Evolutionary conservation across 2,113 vertebrate species (phyloP).

Genomic region (Lepus americanus): DNA sequence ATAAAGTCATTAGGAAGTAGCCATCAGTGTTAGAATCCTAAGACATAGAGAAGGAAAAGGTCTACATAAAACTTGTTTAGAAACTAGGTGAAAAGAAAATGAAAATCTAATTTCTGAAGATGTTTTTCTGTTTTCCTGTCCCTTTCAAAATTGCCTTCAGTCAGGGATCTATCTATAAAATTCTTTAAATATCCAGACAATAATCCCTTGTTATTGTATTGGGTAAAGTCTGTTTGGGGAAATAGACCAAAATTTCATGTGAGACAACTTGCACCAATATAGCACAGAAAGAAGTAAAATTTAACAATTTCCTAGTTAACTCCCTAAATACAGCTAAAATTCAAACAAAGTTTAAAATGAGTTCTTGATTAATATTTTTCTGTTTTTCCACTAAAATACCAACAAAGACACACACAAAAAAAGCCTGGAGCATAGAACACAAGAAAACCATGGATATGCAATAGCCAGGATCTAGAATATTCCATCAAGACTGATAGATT

Average conservation of each 20-base stretch:
- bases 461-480: background rate
- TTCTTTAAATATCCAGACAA: background rate
- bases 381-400: background rate
- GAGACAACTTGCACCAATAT: background rate
- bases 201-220: background rate
- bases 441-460: background rate
- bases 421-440: background rate
- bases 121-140: background rate
- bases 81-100: constrained; percentile 31
- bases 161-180: constrained; percentile 5
- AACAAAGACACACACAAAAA: background rate
- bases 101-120: constrained; percentile 66
- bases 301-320: background rate
- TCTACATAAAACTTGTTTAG: constrained; percentile 10
- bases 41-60: constrained; percentile 36
- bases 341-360: constrained; percentile 52
- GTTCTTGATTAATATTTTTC: constrained; percentile 23
- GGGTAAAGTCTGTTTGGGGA: background rate
- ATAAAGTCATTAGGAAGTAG: constrained; percentile 85
- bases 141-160: background rate
- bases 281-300: constrained; percentile 17
- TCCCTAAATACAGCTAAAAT: constrained; percentile 15
- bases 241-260: background rate
- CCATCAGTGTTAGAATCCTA: constrained; percentile 84
- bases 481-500: background rate